These are phyloP conservation scores for Cataglyphis rosenhaueri DNA, from an alignment of 2,888 invertebrate genomes.

Conservation along the genomic window DNA sequence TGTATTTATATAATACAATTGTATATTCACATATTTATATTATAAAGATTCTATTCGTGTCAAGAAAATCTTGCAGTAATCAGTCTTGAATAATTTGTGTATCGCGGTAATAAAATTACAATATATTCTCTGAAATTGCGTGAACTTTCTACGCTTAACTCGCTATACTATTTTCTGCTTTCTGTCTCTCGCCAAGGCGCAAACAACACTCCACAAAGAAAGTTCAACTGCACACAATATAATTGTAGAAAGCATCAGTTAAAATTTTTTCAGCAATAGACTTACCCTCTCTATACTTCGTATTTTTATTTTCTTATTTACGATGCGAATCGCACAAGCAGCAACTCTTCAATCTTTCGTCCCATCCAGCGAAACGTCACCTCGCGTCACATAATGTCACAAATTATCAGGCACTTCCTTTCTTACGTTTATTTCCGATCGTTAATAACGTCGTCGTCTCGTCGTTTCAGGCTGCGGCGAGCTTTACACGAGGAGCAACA, in stretches of 20 bases:
- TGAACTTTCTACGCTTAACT: slow-evolving; percentile 24
- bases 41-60: neutral
- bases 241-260: slow-evolving; percentile 39
- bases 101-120: neutral
- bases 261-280: slow-evolving; percentile 7
- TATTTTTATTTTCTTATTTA: slow-evolving; percentile 15
- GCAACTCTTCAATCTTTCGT: neutral
- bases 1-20: neutral
- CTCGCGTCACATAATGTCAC: neutral
- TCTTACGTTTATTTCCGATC: neutral
- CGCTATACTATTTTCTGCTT: slow-evolving; percentile 40
- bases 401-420: neutral
- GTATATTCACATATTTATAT: neutral
- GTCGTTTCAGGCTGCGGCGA: slow-evolving; percentile 93
- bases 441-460: neutral
- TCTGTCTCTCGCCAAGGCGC: slow-evolving; percentile 29
- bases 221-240: slow-evolving; percentile 22
- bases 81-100: neutral
- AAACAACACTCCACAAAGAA: neutral
- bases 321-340: slow-evolving; percentile 9
- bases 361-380: neutral
- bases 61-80: slow-evolving; percentile 3
- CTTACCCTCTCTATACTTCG: neutral
- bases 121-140: slow-evolving; percentile 19
- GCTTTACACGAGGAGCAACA: slow-evolving; percentile 93